phyloP scores from a whole-genome alignment of 1,140 invertebrate species.

The Brachionus plicatilis region DNA sequence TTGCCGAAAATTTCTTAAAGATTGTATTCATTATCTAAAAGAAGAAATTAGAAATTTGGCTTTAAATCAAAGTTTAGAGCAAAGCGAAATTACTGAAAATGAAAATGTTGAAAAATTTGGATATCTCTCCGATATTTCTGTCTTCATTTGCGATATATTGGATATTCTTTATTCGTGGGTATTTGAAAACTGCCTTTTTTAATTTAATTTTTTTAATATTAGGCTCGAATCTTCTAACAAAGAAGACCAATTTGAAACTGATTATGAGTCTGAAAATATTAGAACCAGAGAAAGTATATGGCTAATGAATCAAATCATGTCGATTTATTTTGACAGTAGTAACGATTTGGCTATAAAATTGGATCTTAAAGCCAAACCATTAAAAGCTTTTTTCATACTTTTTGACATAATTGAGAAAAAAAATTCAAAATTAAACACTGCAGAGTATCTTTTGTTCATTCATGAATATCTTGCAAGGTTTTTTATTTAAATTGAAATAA shows the following conservation, averaged over 20 bases:
- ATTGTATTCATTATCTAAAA: neutral
- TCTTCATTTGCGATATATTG: neutral
- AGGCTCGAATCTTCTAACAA: neutral
- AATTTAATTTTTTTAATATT: neutral
- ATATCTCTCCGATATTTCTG: neutral
- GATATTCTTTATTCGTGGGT: neutral
- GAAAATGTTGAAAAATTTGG: neutral
- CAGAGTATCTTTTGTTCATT: neutral
- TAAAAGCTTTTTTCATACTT: constrained; percentile 34
- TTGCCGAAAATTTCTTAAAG: constrained; percentile 31
- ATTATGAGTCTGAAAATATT: neutral
- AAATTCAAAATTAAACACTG: neutral
- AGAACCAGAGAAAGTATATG: neutral
- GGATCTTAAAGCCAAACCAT: neutral
- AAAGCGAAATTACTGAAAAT: neutral
- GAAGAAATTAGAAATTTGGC: neutral
- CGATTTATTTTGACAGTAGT: neutral
- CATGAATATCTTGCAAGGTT: constrained; percentile 27
- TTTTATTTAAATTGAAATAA: neutral
- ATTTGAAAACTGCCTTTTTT: neutral
- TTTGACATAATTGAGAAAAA: constrained; percentile 4
- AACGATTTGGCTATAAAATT: neutral
- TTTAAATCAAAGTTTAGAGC: neutral
- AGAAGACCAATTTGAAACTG: neutral
- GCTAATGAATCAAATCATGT: constrained; percentile 30